phyloP scores from a whole-genome alignment of 2,113 vertebrate genomes.

The Chloroceryle aenea region DNA sequence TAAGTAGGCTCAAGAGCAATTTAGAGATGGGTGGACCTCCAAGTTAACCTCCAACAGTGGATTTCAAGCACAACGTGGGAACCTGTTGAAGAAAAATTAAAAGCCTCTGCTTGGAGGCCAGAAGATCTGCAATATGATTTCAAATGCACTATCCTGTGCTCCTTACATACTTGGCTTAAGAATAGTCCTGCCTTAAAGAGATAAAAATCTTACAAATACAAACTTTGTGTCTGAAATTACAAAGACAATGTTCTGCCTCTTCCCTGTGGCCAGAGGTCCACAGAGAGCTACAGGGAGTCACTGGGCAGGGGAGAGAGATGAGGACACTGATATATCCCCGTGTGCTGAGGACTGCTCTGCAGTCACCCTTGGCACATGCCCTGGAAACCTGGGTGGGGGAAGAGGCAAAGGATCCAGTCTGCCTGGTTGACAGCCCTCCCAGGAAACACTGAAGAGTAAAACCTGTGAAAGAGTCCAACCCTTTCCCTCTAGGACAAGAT shows the following conservation, averaged over 20 bases:
- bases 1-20: background rate
- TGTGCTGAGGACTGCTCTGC: accelerated
- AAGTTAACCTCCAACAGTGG: background rate
- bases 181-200: background rate
- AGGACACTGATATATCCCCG: accelerated
- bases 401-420: background rate
- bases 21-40: background rate
- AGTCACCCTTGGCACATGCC: accelerated
- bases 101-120: background rate
- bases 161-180: background rate
- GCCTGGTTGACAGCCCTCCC: background rate
- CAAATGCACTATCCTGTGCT: background rate
- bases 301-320: background rate
- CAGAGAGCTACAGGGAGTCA: background rate
- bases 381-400: background rate
- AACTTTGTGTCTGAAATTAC: background rate
- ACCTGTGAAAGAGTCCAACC: background rate
- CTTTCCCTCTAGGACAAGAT: background rate
- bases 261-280: background rate
- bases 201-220: background rate
- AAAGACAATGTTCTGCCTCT: background rate
- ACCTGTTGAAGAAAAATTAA: background rate
- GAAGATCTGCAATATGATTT: background rate
- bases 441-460: background rate
- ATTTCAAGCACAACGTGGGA: background rate